These are phyloP conservation scores for Xenentodon cancila DNA, from an alignment of 2,797 vertebrate genomes.

Conservation along the genomic window DNA sequence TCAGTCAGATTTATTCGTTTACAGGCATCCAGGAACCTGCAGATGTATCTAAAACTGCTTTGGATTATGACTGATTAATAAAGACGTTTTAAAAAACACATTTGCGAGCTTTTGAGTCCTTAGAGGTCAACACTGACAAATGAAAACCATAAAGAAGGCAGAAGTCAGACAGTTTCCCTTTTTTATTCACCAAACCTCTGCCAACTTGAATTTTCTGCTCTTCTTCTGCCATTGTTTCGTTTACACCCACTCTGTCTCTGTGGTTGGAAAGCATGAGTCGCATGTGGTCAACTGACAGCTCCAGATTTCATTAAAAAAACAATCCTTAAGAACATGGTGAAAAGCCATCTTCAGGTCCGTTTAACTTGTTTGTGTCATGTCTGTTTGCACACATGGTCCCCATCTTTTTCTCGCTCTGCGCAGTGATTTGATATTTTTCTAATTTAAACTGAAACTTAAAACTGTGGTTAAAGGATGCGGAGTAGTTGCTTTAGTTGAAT, in stretches of 20 bases:
- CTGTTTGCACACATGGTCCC: background rate
- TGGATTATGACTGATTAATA: no score
- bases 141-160: constrained; percentile 24
- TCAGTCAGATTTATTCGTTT: no score
- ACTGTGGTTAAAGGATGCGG: no score
- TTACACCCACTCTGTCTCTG: constrained; percentile 52
- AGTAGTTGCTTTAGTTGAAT: no score
- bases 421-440: background rate
- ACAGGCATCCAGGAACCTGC: no score
- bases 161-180: constrained; percentile 32
- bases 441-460: background rate
- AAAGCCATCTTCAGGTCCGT: constrained; percentile 36
- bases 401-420: background rate
- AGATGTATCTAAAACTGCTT: no score
- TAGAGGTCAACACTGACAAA: no score
- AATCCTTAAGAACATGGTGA: constrained; percentile 41
- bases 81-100: no score
- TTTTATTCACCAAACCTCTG: constrained; percentile 33
- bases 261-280: constrained; percentile 58
- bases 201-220: constrained; percentile 17
- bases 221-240: constrained; percentile 43
- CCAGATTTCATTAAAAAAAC: constrained; percentile 56
- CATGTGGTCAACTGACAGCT: constrained; percentile 48
- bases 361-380: constrained; percentile 23
- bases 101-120: no score